phyloP scores from a whole-genome alignment of 2,113 vertebrate species.

The Corydoras sp. region DNA sequence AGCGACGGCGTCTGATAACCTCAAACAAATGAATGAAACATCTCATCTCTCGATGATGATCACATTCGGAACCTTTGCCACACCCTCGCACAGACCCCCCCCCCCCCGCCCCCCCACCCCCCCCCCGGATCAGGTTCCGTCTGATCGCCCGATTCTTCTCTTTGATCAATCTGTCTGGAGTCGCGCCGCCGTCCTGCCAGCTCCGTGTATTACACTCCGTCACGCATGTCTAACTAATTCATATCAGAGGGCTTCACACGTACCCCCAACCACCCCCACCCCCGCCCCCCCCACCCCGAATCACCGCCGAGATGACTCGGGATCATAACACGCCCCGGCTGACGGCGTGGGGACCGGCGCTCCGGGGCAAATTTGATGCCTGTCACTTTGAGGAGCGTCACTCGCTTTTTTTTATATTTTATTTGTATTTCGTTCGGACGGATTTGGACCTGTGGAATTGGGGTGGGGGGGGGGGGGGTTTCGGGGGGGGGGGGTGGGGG shows the following conservation, averaged over 20 bases:
- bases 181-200: not conserved
- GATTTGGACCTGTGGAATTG: constrained; percentile 32
- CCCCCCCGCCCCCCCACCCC: no score
- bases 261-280: no score
- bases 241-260: not conserved
- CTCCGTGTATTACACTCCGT: constrained; percentile 21
- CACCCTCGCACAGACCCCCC: no score
- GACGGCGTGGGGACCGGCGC: not conserved
- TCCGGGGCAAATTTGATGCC: constrained; percentile 25
- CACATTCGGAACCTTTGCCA: no score
- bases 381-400: constrained; percentile 35
- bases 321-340: constrained; percentile 4
- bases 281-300: no score
- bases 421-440: constrained; percentile 8
- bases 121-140: no score
- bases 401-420: constrained; percentile 18
- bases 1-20: no score
- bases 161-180: constrained; percentile 2
- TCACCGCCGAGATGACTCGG: constrained; percentile 11
- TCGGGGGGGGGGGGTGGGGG: no score
- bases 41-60: no score
- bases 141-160: not conserved
- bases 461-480: no score
- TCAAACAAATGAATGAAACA: no score
- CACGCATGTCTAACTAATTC: constrained; percentile 28